These are phyloP conservation scores for Fundulus diaphanus DNA, from an alignment of 2,797 vertebrate genomes.

Conservation along the genomic window DNA sequence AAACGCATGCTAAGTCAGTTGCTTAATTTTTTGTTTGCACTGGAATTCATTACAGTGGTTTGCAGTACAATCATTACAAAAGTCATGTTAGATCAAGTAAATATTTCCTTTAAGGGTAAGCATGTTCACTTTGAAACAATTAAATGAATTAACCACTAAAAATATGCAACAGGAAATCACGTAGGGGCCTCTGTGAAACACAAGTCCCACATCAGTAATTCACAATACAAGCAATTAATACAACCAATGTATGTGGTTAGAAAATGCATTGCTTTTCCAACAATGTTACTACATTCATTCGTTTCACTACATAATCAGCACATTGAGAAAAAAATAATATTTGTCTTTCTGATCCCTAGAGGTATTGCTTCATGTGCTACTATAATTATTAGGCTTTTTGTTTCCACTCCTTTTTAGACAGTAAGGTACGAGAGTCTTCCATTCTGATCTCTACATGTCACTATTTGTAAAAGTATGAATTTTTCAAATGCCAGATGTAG, in stretches of 20 bases:
- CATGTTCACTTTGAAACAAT: background rate
- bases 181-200: background rate
- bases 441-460: constrained; percentile 17
- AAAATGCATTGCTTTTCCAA: background rate
- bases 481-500: constrained; percentile 3
- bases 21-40: background rate
- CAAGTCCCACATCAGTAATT: background rate
- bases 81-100: constrained; percentile 5
- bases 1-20: background rate
- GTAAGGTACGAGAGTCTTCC: background rate
- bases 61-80: constrained; percentile 25
- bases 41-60: constrained; percentile 9
- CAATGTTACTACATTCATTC: too few relatives aligned
- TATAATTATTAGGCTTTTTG: constrained; percentile 1
- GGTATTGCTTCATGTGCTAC: background rate
- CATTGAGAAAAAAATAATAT: background rate
- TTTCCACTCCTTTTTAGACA: constrained; percentile 6
- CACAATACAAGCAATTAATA: background rate
- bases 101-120: background rate
- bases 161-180: background rate
- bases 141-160: constrained; percentile 3
- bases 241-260: background rate
- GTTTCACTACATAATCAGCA: constrained; percentile 3
- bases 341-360: background rate
- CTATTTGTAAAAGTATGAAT: background rate